Evolutionary conservation across 1,140 invertebrate genomes (phyloP).

Genomic region (Drosophila grimshawi): DNA sequence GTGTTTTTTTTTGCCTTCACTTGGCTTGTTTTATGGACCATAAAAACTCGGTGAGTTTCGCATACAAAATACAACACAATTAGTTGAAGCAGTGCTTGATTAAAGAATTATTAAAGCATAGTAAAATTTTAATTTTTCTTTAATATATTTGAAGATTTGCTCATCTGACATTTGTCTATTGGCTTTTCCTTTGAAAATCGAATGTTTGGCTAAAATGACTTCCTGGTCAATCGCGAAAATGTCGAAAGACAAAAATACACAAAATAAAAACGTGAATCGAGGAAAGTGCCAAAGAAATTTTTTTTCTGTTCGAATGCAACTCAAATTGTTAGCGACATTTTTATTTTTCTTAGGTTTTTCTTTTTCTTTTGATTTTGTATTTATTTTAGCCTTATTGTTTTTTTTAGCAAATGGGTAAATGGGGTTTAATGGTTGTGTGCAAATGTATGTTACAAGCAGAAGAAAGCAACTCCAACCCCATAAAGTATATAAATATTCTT

Average conservation of each 20-base stretch:
- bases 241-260: constrained; percentile 27
- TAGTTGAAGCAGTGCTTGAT: not conserved
- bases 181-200: not conserved
- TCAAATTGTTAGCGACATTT: constrained; percentile 79
- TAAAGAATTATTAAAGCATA: not conserved
- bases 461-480: no score
- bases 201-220: constrained; percentile 47
- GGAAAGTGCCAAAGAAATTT: constrained; percentile 70
- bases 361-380: constrained; percentile 18
- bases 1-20: constrained; percentile 11
- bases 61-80: not conserved
- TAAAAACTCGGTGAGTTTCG: not conserved
- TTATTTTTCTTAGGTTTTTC: constrained; percentile 49
- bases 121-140: not conserved
- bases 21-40: constrained; percentile 13
- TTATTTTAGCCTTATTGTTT: constrained; percentile 2
- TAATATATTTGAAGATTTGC: not conserved
- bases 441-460: no score
- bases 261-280: constrained; percentile 33
- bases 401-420: no score
- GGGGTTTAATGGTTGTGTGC: no score
- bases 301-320: constrained; percentile 50
- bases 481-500: no score
- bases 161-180: constrained; percentile 11
- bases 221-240: constrained; percentile 61